phyloP scores from a whole-genome alignment of 2,888 invertebrate species.

The Fragum fragum region DNA sequence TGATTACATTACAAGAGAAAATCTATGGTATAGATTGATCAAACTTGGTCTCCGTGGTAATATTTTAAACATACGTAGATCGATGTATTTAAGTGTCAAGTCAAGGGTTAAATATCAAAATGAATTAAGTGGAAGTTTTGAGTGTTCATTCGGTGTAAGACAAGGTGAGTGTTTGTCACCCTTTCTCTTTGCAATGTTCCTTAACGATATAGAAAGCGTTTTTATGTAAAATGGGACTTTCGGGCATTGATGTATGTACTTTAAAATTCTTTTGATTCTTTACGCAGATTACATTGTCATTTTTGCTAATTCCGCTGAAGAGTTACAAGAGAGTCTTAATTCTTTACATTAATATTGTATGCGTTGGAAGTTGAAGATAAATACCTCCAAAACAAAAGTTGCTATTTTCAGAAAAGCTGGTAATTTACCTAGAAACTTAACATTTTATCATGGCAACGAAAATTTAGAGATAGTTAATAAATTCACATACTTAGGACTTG shows the following conservation, averaged over 20 bases:
- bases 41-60: not conserved
- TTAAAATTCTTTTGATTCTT: not conserved
- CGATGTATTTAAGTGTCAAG: not conserved
- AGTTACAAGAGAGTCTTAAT: too few relatives aligned
- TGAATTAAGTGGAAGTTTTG: not conserved
- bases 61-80: not conserved
- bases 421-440: not conserved
- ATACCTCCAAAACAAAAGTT: too few relatives aligned
- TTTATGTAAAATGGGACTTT: not conserved
- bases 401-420: not conserved
- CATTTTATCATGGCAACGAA: not conserved
- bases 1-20: too few relatives aligned
- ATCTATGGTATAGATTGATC: too few relatives aligned
- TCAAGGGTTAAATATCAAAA: not conserved
- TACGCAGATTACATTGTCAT: not conserved
- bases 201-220: not conserved
- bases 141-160: not conserved
- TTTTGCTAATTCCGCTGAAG: not conserved
- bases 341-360: too few relatives aligned
- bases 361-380: too few relatives aligned
- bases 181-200: too few relatives aligned
- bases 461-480: not conserved
- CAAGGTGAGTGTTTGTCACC: too few relatives aligned
- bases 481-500: not conserved
- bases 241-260: not conserved